phyloP scores from a whole-genome alignment of 2,888 invertebrate genomes.

The Tetragonula carbonaria region DNA sequence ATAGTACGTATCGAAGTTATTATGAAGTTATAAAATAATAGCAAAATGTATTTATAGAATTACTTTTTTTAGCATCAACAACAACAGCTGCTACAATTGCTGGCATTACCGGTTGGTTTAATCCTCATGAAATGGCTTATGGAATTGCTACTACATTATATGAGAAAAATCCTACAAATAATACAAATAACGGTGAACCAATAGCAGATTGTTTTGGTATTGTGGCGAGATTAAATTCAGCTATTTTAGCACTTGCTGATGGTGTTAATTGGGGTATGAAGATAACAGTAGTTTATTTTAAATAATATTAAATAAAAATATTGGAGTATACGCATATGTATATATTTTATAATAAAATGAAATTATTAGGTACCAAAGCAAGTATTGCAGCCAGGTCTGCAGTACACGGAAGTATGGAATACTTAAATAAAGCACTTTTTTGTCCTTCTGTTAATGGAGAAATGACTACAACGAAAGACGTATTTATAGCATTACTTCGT shows the following conservation, averaged over 20 bases:
- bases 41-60: neutral
- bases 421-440: slow-evolving; percentile 90
- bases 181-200: slow-evolving; percentile 90
- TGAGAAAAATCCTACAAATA: slow-evolving; percentile 92
- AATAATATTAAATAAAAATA: slow-evolving; percentile 3
- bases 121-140: slow-evolving; percentile 86
- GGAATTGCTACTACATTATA: slow-evolving; percentile 92
- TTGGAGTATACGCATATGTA: neutral
- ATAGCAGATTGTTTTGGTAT: slow-evolving; percentile 95
- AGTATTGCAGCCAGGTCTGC: slow-evolving; percentile 94
- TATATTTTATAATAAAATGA: slow-evolving; percentile 16
- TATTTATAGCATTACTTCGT: slow-evolving; percentile 90
- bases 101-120: slow-evolving; percentile 85
- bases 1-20: slow-evolving; percentile 68
- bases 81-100: slow-evolving; percentile 69
- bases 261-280: slow-evolving; percentile 94
- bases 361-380: slow-evolving; percentile 88
- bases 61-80: slow-evolving; percentile 53
- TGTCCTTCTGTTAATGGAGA: slow-evolving; percentile 82
- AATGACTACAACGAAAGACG: slow-evolving; percentile 87
- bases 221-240: slow-evolving; percentile 89
- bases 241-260: slow-evolving; percentile 92
- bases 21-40: neutral
- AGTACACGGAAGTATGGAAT: slow-evolving; percentile 93
- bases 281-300: neutral